Base-by-base conservation (phyloP, 2,888 invertebrate species). In the Nephrotoma appendiculata region DNA sequence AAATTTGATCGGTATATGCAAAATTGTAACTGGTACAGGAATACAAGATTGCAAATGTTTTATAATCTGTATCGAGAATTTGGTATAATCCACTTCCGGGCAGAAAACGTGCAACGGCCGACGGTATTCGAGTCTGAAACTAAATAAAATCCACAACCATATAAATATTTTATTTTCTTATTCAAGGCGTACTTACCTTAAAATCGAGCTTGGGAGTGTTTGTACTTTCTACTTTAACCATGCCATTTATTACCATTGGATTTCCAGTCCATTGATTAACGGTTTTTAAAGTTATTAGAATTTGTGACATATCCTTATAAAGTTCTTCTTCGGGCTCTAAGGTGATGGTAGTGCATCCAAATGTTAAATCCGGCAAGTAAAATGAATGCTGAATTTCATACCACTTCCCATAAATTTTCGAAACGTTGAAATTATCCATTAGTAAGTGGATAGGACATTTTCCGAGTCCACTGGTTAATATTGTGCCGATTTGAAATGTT, bases 341-440 rank as follows among this genome's bases (percentile, higher is more conserved):
- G 89, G 94, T 93, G 52, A 96, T 90, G 88, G 93, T 93, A 0
- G 95, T 95, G 90, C 96, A 96, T 89, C 94, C 94, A 9, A 94
- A 93, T 0, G 94, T 92, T 83, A 96, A 92, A 92, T 96, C 96
- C 89, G 95, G 94, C 87, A 96, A 90, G 90, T 95, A 95, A 91
- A 96, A 96, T 0, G 95, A 95, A 84, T 95, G 92, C 90, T 96
- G 96, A 87, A 96, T 94, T 91, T 96, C 96, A 89, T 93, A 95
- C 96, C 96, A 96, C 12, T 83, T 41, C 0, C 83, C 41, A 83
- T 83, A 83, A 57, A 57, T 57, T 57, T 57, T 7, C 48, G 48
- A 15, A 15, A 57, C 15, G 5, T 57, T 57, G 52, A 57, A 57
- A 7, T 57, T 57, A 57, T 57, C 31, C 52, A 57, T 57, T 57